A percentile compares a stretch with the other conserved stretches of the same genome.
phyloP scores from a whole-genome alignment of 2,113 vertebrate genomes.

The Pseudonaja textilis region DNA sequence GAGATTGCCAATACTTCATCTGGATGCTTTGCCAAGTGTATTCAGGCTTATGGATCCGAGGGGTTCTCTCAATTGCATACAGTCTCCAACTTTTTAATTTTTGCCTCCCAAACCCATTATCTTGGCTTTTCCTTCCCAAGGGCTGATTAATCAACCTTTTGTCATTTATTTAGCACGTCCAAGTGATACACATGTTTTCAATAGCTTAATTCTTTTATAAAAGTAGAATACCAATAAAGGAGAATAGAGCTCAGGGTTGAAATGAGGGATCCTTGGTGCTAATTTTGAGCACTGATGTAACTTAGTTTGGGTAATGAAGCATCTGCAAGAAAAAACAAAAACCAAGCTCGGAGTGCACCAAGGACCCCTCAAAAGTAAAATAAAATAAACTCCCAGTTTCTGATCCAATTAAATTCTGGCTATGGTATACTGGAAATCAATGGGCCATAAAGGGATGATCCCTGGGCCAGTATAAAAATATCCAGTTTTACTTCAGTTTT shows the following conservation, averaged over 20 bases:
- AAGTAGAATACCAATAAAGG: neutral
- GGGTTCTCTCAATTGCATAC: neutral
- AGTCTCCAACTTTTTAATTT: constrained; percentile 3
- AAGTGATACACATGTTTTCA: neutral
- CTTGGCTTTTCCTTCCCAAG: neutral
- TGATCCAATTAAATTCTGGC: neutral
- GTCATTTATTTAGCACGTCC: neutral
- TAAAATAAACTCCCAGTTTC: neutral
- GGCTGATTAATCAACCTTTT: neutral
- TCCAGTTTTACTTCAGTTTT: neutral
- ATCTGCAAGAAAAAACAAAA: neutral
- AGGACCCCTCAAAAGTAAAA: neutral
- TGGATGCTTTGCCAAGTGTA: neutral
- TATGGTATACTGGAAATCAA: neutral
- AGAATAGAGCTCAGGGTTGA: neutral
- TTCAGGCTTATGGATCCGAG: neutral
- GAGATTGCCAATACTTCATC: neutral
- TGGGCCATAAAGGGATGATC: neutral
- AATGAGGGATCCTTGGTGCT: neutral
- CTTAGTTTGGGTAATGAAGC: neutral
- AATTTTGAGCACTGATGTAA: neutral
- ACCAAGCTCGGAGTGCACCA: neutral
- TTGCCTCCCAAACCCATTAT: neutral
- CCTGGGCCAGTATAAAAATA: neutral
- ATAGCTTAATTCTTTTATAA: neutral